Conservation (phyloP, 2,888 invertebrate genomes). For the Amphipyra berbera region DNA sequence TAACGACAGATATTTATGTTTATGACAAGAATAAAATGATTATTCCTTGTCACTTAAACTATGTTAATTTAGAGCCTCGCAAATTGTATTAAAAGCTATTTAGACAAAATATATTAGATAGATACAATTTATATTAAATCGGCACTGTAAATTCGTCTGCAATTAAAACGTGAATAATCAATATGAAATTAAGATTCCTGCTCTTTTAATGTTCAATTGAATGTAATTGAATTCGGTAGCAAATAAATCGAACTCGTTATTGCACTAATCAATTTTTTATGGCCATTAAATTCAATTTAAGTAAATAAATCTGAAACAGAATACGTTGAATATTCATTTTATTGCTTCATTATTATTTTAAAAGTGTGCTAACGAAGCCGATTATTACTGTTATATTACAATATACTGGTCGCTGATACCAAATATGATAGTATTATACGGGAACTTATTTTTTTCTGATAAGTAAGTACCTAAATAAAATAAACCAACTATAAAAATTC, state of each 20-base stretch:
- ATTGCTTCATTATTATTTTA: constrained; percentile 46
- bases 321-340: constrained; percentile 36
- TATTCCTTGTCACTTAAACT: constrained; percentile 44
- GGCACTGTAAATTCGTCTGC: constrained; percentile 17
- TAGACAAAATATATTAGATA: constrained; percentile 29
- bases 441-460: no score
- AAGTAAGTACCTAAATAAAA: no score
- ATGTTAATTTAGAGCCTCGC: constrained; percentile 22
- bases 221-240: constrained; percentile 48
- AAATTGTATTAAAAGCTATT: constrained; percentile 27
- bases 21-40: constrained; percentile 60
- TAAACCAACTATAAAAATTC: neutral
- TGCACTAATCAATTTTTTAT: constrained; percentile 43
- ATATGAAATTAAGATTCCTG: constrained; percentile 26
- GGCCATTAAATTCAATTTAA: constrained; percentile 40
- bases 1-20: constrained; percentile 65
- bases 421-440: neutral
- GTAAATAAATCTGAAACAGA: constrained; percentile 42
- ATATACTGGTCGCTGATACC: neutral
- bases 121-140: constrained; percentile 20
- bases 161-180: constrained; percentile 36
- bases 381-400: neutral
- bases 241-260: constrained; percentile 38
- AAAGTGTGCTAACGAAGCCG: constrained; percentile 36
- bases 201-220: constrained; percentile 34